These are phyloP conservation scores for Cyprinodon brontotheroides DNA, from an alignment of 2,113 vertebrate species.

Conservation along the genomic window DNA sequence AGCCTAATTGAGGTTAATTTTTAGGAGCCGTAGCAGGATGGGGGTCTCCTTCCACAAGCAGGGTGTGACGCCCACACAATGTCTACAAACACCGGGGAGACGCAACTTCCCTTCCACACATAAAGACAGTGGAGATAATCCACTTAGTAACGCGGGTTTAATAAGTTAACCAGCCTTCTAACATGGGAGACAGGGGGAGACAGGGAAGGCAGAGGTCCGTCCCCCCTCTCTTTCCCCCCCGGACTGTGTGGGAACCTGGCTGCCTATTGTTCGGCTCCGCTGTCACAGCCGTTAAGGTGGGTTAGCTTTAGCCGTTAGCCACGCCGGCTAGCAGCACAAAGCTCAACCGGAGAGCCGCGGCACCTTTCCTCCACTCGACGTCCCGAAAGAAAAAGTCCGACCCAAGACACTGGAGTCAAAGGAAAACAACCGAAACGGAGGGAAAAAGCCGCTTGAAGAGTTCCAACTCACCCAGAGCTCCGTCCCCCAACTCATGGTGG, in stretches of 20 bases:
- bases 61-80: slow-evolving; percentile 69
- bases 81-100: slow-evolving; percentile 10
- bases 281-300: slow-evolving; percentile 62
- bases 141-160: background rate
- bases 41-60: slow-evolving; percentile 35
- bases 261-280: slow-evolving; percentile 71
- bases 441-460: background rate
- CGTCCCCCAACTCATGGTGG: slow-evolving; percentile 78
- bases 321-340: slow-evolving; percentile 41
- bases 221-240: background rate
- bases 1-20: background rate
- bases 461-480: slow-evolving; percentile 73
- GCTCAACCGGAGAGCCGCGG: slow-evolving; percentile 58
- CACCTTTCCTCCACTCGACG: slow-evolving; percentile 48
- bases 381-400: slow-evolving; percentile 13
- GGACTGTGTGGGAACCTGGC: slow-evolving; percentile 25
- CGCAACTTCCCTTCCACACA: slow-evolving; percentile 29
- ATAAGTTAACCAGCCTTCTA: background rate
- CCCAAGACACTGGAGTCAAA: background rate
- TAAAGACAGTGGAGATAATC: background rate
- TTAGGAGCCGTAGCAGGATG: background rate
- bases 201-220: background rate
- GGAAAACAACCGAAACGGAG: background rate
- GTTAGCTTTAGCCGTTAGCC: slow-evolving; percentile 65
- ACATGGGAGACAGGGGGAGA: background rate